Evolutionary conservation across 1,140 invertebrate species (phyloP).

Genomic region (Camponotus pennsylvanicus): DNA sequence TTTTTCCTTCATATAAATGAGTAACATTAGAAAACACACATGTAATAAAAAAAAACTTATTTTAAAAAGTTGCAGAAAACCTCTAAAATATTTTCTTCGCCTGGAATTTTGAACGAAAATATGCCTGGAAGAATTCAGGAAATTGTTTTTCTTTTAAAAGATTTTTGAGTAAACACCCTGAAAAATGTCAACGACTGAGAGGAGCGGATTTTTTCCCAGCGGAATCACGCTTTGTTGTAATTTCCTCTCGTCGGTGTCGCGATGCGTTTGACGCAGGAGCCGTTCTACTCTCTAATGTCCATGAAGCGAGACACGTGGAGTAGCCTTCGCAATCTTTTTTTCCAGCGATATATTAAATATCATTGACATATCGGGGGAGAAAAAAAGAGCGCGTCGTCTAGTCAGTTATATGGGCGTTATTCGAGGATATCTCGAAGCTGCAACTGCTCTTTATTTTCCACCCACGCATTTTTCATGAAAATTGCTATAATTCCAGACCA

Average conservation of each 20-base stretch:
- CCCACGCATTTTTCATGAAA: neutral
- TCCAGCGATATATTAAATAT: neutral
- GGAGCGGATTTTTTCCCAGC: conserved; percentile 64
- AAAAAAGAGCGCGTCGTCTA: neutral
- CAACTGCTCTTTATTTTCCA: neutral
- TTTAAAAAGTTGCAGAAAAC: too few species aligned
- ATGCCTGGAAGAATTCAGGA: too few species aligned
- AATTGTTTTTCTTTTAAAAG: too few species aligned
- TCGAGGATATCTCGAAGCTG: neutral
- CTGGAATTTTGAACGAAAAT: too few species aligned
- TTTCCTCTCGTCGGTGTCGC: conserved; percentile 70
- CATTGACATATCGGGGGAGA: neutral
- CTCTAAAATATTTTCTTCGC: too few species aligned
- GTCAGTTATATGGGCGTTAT: neutral
- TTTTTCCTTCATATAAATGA: too few species aligned
- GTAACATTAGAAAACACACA: too few species aligned
- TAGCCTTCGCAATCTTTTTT: neutral
- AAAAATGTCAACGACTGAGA: conserved; percentile 61
- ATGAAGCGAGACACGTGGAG: conserved; percentile 29
- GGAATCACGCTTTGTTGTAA: conserved; percentile 84
- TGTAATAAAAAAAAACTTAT: too few species aligned
- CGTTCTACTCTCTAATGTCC: neutral
- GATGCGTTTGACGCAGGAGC: neutral
- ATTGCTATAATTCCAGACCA: neutral
- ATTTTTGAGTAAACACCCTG: too few species aligned